Base-by-base conservation (phyloP, 2,888 invertebrate genomes). In the Sthenelais limicola region DNA sequence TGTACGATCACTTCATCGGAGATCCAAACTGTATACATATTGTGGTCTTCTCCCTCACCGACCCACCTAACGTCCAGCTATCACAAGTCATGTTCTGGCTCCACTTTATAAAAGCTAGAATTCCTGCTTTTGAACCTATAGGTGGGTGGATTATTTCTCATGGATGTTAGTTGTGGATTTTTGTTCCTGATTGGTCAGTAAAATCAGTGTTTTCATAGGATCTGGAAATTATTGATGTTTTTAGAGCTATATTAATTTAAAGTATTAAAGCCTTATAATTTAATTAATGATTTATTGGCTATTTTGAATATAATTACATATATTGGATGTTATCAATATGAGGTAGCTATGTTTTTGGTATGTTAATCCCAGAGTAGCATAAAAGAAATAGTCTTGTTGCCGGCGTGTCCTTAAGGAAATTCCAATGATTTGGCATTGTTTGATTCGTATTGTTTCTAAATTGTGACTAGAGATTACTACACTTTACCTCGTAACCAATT, bases 1-100 rank as follows among this genome's bases (percentile, higher is more conserved):
- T 92, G 58, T 94, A 93, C 87, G 93, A 94, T 85, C 92, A 93
- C 82, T 92, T 93, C 82, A 90, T 94, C 47, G 91, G 91, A 72
- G 91, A 88, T 85, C 84, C 88, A n/a, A 89, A 89, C 82, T 91
- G 91, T 80, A 86, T 92, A 33, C 91, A 92, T 82, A 88, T 92
- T 35, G 90, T 94, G 74, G 89, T 92, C 67, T 92, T 93, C 87
- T 92, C 90, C 82, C 89, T 93, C 66, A 90, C 90, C 78, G 93
- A 93, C 81, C 90, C 92, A 5, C 90, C 90, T 54, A 91, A 92
- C 76, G 84, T 86, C 52, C 92, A 92, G 85, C 87, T 92, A 35
- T 91, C 91, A 76, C 83, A 88, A 85, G 91, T 92, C 35, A 90
- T 90, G 80, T 93, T 93, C 88, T 94, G 94, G 94, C 88, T 94